Conservation (phyloP, 2,797 vertebrate species). For the Tragopan temminckii region DNA sequence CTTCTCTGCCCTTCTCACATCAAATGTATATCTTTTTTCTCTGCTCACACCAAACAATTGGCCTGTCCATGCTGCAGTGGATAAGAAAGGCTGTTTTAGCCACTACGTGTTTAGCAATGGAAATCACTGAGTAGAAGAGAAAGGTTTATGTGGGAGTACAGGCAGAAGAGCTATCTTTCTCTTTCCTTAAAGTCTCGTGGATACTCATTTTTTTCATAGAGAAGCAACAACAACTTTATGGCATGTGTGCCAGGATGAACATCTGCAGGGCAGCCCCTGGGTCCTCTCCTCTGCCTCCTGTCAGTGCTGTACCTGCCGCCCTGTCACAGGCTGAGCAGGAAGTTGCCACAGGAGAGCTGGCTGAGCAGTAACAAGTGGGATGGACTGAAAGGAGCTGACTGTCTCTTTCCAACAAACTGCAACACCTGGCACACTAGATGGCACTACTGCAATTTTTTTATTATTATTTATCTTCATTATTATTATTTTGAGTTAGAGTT, state of each 20-base stretch:
- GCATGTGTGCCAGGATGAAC: slow-evolving; percentile 27
- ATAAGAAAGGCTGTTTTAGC: neutral
- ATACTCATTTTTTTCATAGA: neutral
- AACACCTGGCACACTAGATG: slow-evolving; percentile 74
- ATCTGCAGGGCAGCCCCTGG: slow-evolving; percentile 50
- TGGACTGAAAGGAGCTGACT: neutral
- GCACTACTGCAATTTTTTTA: slow-evolving; percentile 62
- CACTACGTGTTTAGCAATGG: neutral
- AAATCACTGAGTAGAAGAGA: neutral
- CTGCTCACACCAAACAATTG: neutral
- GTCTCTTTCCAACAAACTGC: neutral
- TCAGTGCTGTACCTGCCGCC: neutral
- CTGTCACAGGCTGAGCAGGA: slow-evolving; percentile 1
- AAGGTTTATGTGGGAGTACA: neutral
- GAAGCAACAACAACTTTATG: slow-evolving; percentile 30
- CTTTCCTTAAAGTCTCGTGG: neutral
- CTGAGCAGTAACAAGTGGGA: neutral
- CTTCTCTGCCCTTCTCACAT: neutral
- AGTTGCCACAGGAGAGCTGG: neutral
- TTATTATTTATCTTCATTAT: neutral
- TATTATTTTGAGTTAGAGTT: neutral
- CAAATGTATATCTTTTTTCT: neutral
- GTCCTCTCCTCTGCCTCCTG: slow-evolving; percentile 39
- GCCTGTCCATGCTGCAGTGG: neutral
- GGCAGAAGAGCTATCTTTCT: neutral